Conservation (phyloP, 2,113 vertebrate species). For the Pongo pygmaeus region DNA sequence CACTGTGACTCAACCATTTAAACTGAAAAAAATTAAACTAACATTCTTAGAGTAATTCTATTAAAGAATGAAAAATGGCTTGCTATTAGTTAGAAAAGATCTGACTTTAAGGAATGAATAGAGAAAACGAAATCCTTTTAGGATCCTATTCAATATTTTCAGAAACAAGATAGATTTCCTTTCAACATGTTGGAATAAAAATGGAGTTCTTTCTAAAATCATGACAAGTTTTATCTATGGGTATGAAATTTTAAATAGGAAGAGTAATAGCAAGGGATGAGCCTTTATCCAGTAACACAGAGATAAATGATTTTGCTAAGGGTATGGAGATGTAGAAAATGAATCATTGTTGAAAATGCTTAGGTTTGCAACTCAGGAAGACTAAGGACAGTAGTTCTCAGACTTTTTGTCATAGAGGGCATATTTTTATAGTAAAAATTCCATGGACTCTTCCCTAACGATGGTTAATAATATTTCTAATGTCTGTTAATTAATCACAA, state of each 20-base stretch:
- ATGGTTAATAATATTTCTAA: not conserved
- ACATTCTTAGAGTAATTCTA: conserved; percentile 48
- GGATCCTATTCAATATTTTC: conserved; percentile 64
- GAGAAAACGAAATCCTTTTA: conserved; percentile 55
- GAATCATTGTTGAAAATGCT: conserved; percentile 58
- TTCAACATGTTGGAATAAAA: conserved; percentile 65
- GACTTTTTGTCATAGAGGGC: not conserved
- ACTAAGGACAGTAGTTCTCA: not conserved
- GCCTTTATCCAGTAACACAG: conserved; percentile 62
- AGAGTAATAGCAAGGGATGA: conserved; percentile 55
- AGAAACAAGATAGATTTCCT: conserved; percentile 73
- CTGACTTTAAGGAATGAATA: conserved; percentile 54
- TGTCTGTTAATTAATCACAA: conserved; percentile 18
- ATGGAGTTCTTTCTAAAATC: conserved; percentile 61
- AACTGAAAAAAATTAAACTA: conserved; percentile 64
- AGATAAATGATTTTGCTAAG: conserved; percentile 64
- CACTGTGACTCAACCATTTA: conserved; percentile 30
- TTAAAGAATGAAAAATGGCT: conserved; percentile 64
- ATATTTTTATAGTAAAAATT: conserved; percentile 50
- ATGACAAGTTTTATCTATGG: conserved; percentile 70
- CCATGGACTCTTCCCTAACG: not conserved
- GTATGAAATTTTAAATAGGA: conserved; percentile 70
- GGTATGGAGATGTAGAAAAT: conserved; percentile 48
- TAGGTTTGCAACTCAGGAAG: conserved; percentile 47
- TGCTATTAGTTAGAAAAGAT: conserved; percentile 57